Percentiles rank a stretch among this genome's conserved stretches.
Evolutionary conservation across 1,140 invertebrate species (phyloP).

Genomic region (Leguminivora glycinivorella): DNA sequence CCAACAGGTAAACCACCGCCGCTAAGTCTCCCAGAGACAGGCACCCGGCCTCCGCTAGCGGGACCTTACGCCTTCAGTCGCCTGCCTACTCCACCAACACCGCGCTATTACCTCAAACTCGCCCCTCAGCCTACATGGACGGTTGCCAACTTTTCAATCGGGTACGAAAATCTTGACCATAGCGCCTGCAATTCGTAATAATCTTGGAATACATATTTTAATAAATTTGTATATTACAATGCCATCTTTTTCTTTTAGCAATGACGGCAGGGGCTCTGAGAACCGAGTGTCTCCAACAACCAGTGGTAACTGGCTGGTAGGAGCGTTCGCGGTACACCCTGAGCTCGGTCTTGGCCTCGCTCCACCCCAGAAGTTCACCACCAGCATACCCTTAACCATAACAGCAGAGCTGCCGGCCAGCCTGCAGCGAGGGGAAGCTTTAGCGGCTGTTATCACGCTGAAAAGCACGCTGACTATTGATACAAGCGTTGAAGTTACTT

Average conservation of each 20-base stretch:
- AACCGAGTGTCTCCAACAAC: slow-evolving; percentile 88
- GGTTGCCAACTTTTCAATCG: slow-evolving; percentile 89
- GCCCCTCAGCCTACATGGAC: slow-evolving; percentile 90
- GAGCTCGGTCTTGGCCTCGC: slow-evolving; percentile 91
- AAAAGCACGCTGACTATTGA: slow-evolving; percentile 94
- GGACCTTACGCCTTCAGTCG: slow-evolving; percentile 95
- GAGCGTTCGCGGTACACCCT: slow-evolving; percentile 94
- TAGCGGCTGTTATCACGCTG: slow-evolving; percentile 93
- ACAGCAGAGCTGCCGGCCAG: slow-evolving; percentile 90
- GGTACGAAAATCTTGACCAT: slow-evolving; percentile 75
- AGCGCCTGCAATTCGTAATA: no score
- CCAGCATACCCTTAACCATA: slow-evolving; percentile 83
- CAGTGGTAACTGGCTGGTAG: slow-evolving; percentile 95
- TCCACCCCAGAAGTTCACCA: slow-evolving; percentile 85
- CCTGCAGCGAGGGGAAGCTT: slow-evolving; percentile 93
- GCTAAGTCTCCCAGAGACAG: slow-evolving; percentile 68
- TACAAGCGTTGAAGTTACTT: slow-evolving; percentile 88
- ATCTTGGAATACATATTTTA: background rate
- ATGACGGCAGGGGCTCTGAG: slow-evolving; percentile 80
- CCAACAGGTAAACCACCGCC: slow-evolving; percentile 8
- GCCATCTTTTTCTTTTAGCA: slow-evolving; percentile 40
- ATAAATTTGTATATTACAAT: background rate
- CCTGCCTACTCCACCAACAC: slow-evolving; percentile 88
- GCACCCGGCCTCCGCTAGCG: slow-evolving; percentile 88
- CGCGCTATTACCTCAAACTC: slow-evolving; percentile 88